Evolutionary conservation across 2,797 vertebrate genomes (phyloP).

Genomic region (Chaetodon trifasciatus): DNA sequence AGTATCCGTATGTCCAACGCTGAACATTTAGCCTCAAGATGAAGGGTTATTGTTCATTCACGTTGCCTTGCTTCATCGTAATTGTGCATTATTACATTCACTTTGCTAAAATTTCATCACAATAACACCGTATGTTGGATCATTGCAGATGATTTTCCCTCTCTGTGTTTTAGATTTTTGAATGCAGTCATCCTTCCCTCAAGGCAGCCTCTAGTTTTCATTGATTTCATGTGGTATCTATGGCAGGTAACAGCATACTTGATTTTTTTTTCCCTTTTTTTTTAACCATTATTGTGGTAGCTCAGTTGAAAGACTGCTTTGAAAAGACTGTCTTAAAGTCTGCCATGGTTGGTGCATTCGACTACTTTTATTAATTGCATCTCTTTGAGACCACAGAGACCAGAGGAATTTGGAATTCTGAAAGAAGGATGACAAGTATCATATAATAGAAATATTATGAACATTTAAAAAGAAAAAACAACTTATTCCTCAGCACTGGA

Average conservation of each 20-base stretch:
- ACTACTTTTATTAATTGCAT: not conserved
- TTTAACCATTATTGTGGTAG: not conserved
- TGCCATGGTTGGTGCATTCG: not conserved
- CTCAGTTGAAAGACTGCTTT: not conserved
- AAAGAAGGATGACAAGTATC: not conserved
- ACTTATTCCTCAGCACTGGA: not conserved
- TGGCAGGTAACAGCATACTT: not conserved
- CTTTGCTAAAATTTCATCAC: not conserved
- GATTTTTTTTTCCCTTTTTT: not conserved
- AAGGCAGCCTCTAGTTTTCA: not conserved
- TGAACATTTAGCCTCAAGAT: not conserved
- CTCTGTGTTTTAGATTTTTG: not conserved
- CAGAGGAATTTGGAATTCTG: not conserved
- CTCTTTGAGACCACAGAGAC: not conserved
- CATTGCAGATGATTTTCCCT: not conserved
- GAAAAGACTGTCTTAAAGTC: not conserved
- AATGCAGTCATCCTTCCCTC: slow-evolving; percentile 2
- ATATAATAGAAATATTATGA: no score
- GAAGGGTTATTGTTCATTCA: not conserved
- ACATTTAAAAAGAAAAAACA: no score
- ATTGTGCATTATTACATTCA: not conserved
- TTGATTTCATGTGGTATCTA: not conserved
- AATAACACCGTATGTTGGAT: not conserved
- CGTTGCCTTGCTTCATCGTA: not conserved
- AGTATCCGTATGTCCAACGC: not conserved